A percentile compares a stretch with the other conserved stretches of the same genome.
phyloP scores from a whole-genome alignment of 1,140 invertebrate genomes.

The Scaptodrosophila lebanonensis region DNA sequence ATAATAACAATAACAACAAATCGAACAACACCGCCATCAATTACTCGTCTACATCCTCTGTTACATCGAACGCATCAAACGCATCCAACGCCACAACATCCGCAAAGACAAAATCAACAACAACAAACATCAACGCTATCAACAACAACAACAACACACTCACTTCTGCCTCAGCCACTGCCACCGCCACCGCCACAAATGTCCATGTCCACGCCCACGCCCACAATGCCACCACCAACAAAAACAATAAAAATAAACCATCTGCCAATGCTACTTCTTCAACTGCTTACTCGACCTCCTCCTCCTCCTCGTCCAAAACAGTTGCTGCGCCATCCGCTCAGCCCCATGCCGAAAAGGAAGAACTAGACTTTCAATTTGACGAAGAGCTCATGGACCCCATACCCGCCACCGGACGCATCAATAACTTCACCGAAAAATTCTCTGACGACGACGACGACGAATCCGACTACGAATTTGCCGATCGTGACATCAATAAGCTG shows the following conservation, averaged over 20 bases:
- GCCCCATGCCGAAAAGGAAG: conserved; percentile 83
- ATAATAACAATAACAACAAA: conserved; percentile 48
- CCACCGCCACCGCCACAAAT: conserved; percentile 19
- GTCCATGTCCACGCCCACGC: conserved; percentile 10
- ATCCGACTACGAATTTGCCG: conserved; percentile 91
- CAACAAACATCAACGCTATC: conserved; percentile 35
- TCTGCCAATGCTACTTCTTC: conserved; percentile 54
- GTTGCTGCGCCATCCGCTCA: conserved; percentile 67
- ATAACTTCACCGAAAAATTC: conserved; percentile 88
- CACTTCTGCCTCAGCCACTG: conserved; percentile 25
- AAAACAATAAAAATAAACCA: conserved; percentile 47
- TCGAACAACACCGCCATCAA: conserved; percentile 40
- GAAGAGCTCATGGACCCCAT: conserved; percentile 90
- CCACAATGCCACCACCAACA: conserved; percentile 29
- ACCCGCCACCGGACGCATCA: conserved; percentile 83
- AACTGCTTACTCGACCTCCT: conserved; percentile 66
- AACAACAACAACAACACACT: conserved; percentile 29
- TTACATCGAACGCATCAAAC: conserved; percentile 60
- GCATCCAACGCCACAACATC: conserved; percentile 23
- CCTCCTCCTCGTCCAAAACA: conserved; percentile 75
- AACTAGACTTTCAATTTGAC: conserved; percentile 97
- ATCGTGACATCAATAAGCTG: conserved; percentile 95
- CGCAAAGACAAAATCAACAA: conserved; percentile 35
- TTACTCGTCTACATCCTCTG: conserved; percentile 32
- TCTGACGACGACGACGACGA: conserved; percentile 86